A percentile compares a stretch with the other conserved stretches of the same genome.
phyloP scores from a whole-genome alignment of 1,140 invertebrate species.

The Rhopalosiphum maidis region DNA sequence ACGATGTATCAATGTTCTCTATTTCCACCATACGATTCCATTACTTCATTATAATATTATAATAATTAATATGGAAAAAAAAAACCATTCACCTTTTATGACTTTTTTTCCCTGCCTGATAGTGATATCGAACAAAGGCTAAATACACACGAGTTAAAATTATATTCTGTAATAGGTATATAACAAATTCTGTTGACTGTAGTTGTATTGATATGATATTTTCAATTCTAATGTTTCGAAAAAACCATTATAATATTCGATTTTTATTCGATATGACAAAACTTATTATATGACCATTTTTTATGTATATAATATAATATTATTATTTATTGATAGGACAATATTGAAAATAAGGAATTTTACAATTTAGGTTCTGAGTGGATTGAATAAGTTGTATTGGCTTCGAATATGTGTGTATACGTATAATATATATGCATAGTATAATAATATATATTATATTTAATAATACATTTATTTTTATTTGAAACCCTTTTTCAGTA shows the following conservation, averaged over 20 bases:
- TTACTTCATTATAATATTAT: neutral
- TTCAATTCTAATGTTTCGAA: neutral
- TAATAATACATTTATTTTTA: neutral
- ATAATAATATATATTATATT: neutral
- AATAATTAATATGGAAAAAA: slow-evolving; percentile 16
- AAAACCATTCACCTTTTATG: neutral
- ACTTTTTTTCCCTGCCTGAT: neutral
- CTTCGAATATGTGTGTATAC: neutral
- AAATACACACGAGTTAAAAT: neutral
- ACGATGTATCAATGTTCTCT: neutral
- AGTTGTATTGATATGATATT: neutral
- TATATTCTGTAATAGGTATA: neutral
- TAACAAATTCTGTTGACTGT: neutral
- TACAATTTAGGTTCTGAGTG: neutral
- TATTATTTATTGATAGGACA: neutral
- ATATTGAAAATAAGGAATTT: neutral
- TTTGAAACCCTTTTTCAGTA: neutral
- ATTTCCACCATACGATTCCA: neutral
- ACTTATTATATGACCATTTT: neutral
- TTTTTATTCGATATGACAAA: neutral
- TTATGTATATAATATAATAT: neutral
- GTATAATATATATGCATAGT: neutral
- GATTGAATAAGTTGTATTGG: neutral
- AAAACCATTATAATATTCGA: neutral
- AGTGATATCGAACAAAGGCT: neutral